These are phyloP conservation scores for Florisuga fusca DNA, from an alignment of 2,797 vertebrate genomes.

Conservation along the genomic window DNA sequence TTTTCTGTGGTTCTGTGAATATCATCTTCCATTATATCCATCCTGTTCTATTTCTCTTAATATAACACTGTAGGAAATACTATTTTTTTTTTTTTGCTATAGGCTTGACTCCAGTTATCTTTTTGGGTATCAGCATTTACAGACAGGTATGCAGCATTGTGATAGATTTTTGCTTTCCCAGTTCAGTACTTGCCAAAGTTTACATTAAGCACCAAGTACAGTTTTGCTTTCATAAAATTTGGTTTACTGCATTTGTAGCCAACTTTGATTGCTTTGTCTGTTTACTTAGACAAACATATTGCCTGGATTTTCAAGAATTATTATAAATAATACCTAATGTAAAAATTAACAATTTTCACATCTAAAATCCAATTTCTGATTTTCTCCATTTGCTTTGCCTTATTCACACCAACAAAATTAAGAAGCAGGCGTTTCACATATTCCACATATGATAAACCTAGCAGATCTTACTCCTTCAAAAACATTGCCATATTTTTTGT, in stretches of 20 bases:
- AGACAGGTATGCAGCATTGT: background rate
- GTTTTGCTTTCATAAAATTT: background rate
- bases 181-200: background rate
- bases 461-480: background rate
- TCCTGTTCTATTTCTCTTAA: background rate
- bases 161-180: background rate
- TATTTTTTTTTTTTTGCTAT: background rate
- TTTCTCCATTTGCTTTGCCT: background rate
- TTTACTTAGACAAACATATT: background rate
- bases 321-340: background rate
- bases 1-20: background rate
- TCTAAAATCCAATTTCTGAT: background rate
- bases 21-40: background rate
- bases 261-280: background rate
- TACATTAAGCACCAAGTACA: background rate
- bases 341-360: background rate
- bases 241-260: background rate
- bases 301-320: background rate
- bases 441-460: background rate
- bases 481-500: background rate
- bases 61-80: background rate
- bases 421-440: background rate
- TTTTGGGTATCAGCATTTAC: background rate
- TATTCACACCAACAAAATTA: background rate
- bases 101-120: background rate